Base-by-base conservation (phyloP, 2,888 invertebrate genomes). In the Oscheius onirici region DNA sequence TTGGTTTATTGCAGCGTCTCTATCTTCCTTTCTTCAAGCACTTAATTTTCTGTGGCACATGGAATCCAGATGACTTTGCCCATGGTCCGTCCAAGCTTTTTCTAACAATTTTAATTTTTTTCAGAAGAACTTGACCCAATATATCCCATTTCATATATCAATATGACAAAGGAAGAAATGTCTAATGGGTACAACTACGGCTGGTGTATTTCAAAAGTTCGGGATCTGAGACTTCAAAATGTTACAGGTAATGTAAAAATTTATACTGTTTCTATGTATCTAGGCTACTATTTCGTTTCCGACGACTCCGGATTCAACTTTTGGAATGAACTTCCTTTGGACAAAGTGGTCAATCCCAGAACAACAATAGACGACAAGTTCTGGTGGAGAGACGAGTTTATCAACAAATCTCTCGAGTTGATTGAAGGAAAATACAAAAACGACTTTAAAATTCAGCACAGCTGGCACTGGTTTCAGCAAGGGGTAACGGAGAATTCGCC, bases 291-390 rank as follows among this genome's bases (percentile, higher is more conserved):
- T 24, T 46, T 69, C 17, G 51, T 69, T 6, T n/a, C 58, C 2
- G 69, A 69, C 22, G 69, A 69, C 60, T 13, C 61, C 46, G 24
- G 26, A 8, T 69, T 69, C 69, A 69, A 69, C 34, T 17, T 60
- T 40, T 69, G 69, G 69, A 22, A 60, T 28, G n/a, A 44, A 5
- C 24, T 57, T 15, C 55, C 55, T 8, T 10, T 46, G 8, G 28
- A 68, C 22, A 24, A 26, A 3, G 3, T 24, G 5, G 5, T 68
- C 1, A 43, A 57, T 26, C 57, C 68, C 3, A 24, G 17, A 5
- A 43, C 20, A 5, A n/a, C 24, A 0, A n/a, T 17, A 11, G 6
- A 15, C n/a, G 44, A 10, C 3, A 8, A 34, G 15, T n/a, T 24
- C 22, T 43, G 57, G 44, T 67, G 67, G 67, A 22, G 34, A 17